Base-by-base conservation (phyloP, 2,797 vertebrate species). In the Loris lydekkerianus region DNA sequence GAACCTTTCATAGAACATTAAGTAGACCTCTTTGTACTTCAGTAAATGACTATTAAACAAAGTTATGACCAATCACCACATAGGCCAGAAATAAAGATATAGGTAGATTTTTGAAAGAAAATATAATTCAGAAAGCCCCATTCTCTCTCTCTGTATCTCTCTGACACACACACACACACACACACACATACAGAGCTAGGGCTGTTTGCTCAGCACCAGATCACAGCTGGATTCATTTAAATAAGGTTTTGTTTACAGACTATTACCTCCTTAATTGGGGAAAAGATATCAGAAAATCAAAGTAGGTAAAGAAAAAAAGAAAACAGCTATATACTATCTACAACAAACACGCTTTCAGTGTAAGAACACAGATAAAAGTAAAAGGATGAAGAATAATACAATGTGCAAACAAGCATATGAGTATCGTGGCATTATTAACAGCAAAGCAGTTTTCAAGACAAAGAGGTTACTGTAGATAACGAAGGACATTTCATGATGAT, bases 191-290 rank as follows among this genome's bases (percentile, higher is more conserved):
- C n/a, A 72, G 25, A 7, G 1, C 34, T 58, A 60, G 63, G 1
- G 11, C 61, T 90, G 7, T 76, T 90, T 85, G 77, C 73, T 73
- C 27, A 34, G 69, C n/a, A 60, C 29, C 63, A 90, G 69, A 82
- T 25, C 78, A 37, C 25, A 78, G 73, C 37, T 82, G 60, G 46
- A 17, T 70, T 97, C 89, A 89, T 78, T 93, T 86, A 96, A 96
- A 93, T 49, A 72, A 87, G 31, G 43, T 9, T 94, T 83, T 90
- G 31, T 80, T 93, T 90, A 95, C 61, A 95, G 88, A 95, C 85
- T 80, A 87, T 70, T 86, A 61, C 84, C 67, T 63, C 61, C 70
- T 89, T 97, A 92, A 86, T 81, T 92, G 77, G 60, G 86, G 96
- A 37, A 84, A 60, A 23, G 91, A 61, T 73, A 89, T 82, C 58